These are phyloP conservation scores for Pygocentrus nattereri DNA, from an alignment of 2,797 vertebrate species.

Conservation along the genomic window DNA sequence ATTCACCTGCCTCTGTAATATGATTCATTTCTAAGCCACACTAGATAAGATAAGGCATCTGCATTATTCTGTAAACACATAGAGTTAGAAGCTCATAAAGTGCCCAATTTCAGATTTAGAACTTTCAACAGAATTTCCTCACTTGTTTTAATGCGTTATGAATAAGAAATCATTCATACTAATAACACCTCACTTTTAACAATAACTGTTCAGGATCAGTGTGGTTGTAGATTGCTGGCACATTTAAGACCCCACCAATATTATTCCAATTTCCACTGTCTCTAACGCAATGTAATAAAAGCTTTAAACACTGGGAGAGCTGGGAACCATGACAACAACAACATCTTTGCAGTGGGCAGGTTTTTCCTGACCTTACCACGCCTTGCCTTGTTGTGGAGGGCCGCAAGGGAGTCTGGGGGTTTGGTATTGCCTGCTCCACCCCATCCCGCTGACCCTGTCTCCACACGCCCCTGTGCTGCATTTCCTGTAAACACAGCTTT, in stretches of 20 bases:
- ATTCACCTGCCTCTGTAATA: no score
- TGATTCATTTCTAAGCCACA: no score
- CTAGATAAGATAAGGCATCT: no score
- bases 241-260: not conserved
- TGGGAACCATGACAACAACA: conserved; percentile 66
- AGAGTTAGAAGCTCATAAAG: no score
- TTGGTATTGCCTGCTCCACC: conserved; percentile 69
- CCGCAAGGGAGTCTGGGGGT: conserved; percentile 68
- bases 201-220: no score
- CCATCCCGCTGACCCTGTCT: conserved; percentile 63
- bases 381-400: conserved; percentile 74
- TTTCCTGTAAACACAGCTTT: conserved; percentile 96
- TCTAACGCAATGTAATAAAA: conserved; percentile 35
- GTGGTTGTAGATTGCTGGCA: not conserved
- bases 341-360: conserved; percentile 64
- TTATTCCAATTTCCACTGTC: not conserved
- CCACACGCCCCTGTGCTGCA: conserved; percentile 82
- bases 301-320: conserved; percentile 24
- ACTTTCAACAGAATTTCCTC: no score
- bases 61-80: no score
- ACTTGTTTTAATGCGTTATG: not conserved
- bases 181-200: no score
- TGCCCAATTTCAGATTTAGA: no score
- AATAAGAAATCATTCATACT: not conserved
- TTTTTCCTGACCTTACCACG: conserved; percentile 73